Base-by-base conservation (phyloP, 1,140 invertebrate genomes). In the Nomia melanderi region DNA sequence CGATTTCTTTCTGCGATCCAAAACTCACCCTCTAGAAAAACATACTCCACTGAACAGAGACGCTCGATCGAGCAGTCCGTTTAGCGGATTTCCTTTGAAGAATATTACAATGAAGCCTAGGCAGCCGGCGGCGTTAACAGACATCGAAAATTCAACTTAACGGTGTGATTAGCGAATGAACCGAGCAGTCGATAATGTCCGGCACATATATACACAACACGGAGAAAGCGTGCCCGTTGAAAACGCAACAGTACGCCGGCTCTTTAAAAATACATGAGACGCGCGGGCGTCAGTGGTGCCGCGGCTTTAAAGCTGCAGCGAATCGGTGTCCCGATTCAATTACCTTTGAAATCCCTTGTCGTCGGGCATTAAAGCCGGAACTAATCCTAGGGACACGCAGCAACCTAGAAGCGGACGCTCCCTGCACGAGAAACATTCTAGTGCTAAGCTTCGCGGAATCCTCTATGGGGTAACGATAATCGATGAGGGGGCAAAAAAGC, bases 321-420 rank as follows among this genome's bases (percentile, higher is more conserved):
- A 73, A 74, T 73, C 53, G 54, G 33, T 79, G 81, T 77, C 74
- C 39, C 59, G 47, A 86, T 85, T 86, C 77, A 86, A 86, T 86
- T 85, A 83, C 72, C 81, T 67, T 79, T 79, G 73, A 85, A 85
- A 86, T 81, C 75, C 71, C 66, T 83, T 86, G 80, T 85, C 80
- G 80, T 77, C 70, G 73, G 70, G 70, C 78, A 83, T 86, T 86
- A 82, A 86, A 85, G 75, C 85, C 71, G 69, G 71, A 73, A 76
- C 71, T 83, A 85, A 86, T 85, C 81, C 81, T 57, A 11, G 71
- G 73, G 73, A 75, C 77, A 75, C 62, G 60, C 63, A 63, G 71
- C 78, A 31, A n/a, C 62, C 72, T 64, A 76, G 82, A 77, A 66
- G 81, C 80, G 79, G 47, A 72, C 53, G 63, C 20, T 69, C 57